phyloP scores from a whole-genome alignment of 2,797 vertebrate species.

The Spea hammondii region DNA sequence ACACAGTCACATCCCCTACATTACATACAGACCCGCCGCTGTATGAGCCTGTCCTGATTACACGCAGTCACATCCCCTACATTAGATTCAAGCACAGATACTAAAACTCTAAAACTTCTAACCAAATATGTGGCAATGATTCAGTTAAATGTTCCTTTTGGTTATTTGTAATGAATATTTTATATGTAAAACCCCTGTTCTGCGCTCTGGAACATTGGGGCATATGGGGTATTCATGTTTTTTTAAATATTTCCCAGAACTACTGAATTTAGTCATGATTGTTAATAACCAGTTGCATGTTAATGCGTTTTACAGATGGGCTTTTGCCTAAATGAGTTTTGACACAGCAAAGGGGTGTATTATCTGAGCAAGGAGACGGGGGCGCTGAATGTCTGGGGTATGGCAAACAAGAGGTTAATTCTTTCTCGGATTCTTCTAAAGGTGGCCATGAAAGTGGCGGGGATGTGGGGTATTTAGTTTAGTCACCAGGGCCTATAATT shows the following conservation, averaged over 20 bases:
- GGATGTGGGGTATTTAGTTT: not conserved
- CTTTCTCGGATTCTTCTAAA: too few species aligned
- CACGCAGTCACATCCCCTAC: too few species aligned
- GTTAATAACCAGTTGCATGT: conserved; percentile 7
- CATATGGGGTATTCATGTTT: conserved; percentile 9
- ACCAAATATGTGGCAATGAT: too few species aligned
- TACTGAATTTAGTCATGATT: conserved; percentile 33
- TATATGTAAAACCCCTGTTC: not conserved
- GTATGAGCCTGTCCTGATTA: not conserved
- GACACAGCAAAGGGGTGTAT: too few species aligned
- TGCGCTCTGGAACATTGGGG: conserved; percentile 1
- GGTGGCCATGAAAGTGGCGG: not conserved
- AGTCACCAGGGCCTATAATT: conserved; percentile 16
- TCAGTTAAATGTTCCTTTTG: not conserved
- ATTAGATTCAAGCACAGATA: too few species aligned
- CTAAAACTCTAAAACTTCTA: too few species aligned
- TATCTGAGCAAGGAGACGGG: too few species aligned
- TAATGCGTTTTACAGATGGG: too few species aligned
- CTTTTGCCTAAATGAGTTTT: too few species aligned
- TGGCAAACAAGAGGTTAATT: too few species aligned
- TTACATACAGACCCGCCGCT: not conserved
- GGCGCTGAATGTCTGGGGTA: too few species aligned
- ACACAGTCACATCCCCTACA: too few species aligned
- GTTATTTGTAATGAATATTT: conserved; percentile 5
- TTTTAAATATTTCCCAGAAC: conserved; percentile 27